phyloP scores from a whole-genome alignment of 2,113 vertebrate genomes.

The Cololabis saira region DNA sequence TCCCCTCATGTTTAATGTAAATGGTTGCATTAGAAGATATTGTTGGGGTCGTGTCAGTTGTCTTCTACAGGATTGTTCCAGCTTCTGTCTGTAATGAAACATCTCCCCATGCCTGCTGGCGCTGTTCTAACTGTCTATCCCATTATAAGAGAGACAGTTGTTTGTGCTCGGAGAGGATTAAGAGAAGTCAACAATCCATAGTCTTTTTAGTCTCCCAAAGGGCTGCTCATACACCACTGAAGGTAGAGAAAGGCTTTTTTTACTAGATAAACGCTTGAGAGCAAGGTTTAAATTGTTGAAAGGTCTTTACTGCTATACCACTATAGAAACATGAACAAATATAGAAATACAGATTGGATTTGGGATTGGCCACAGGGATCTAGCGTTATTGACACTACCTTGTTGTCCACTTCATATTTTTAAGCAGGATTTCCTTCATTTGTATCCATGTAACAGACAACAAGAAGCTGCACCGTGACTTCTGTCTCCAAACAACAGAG shows the following conservation, averaged over 20 bases:
- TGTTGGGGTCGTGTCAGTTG: slow-evolving; percentile 22
- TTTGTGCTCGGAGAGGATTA: slow-evolving; percentile 73
- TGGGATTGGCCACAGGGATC: slow-evolving; percentile 15
- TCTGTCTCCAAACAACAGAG: slow-evolving; percentile 30
- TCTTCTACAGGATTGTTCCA: slow-evolving; percentile 15
- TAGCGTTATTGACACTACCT: slow-evolving; percentile 26
- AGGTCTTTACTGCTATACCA: slow-evolving; percentile 36
- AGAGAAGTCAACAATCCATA: slow-evolving; percentile 73
- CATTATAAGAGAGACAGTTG: slow-evolving; percentile 58
- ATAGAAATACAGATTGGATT: slow-evolving; percentile 42
- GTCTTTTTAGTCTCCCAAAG: slow-evolving; percentile 64
- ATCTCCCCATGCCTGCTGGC: slow-evolving; percentile 37
- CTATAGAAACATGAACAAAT: slow-evolving; percentile 61
- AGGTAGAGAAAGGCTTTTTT: slow-evolving; percentile 60
- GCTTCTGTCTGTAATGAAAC: slow-evolving; percentile 34
- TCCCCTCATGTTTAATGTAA: slow-evolving; percentile 19
- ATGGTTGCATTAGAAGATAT: slow-evolving; percentile 6
- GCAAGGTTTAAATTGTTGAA: slow-evolving; percentile 65
- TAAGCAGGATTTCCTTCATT: slow-evolving; percentile 46
- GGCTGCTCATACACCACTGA: slow-evolving; percentile 57
- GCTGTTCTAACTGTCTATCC: slow-evolving; percentile 53
- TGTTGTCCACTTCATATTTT: slow-evolving; percentile 21
- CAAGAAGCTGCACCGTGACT: slow-evolving; percentile 38
- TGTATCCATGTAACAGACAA: slow-evolving; percentile 15
- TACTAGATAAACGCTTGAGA: slow-evolving; percentile 46